These are phyloP conservation scores for Pantala flavescens DNA, from an alignment of 1,140 invertebrate species.

Conservation along the genomic window DNA sequence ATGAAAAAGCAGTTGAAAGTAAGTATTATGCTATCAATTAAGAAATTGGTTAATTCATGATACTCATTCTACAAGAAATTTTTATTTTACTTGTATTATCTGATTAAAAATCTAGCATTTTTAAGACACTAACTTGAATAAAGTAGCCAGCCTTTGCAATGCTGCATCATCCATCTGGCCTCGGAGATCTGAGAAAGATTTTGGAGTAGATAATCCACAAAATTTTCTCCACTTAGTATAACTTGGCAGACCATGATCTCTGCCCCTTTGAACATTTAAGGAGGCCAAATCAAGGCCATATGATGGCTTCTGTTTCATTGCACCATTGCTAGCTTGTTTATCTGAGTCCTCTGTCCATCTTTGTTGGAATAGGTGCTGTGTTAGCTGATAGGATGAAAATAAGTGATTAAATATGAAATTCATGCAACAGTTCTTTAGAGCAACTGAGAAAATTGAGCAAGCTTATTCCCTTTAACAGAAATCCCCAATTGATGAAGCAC, in stretches of 20 bases:
- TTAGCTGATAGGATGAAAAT: conserved; percentile 43
- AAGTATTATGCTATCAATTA: too few relatives aligned
- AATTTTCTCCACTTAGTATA: conserved; percentile 66
- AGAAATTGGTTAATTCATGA: too few relatives aligned
- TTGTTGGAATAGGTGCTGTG: conserved; percentile 60
- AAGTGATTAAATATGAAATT: conserved; percentile 22
- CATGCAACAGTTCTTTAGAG: neutral
- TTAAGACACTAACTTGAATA: conserved; percentile 49
- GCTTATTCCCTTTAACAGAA: too few relatives aligned
- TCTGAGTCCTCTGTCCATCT: neutral
- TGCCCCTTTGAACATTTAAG: conserved; percentile 73
- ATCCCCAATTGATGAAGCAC: too few relatives aligned
- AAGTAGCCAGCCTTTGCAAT: conserved; percentile 45
- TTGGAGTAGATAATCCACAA: conserved; percentile 56
- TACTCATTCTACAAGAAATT: too few relatives aligned
- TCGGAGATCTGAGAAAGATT: conserved; percentile 62
- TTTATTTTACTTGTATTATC: too few relatives aligned
- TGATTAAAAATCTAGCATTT: neutral
- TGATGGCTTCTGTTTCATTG: conserved; percentile 25
- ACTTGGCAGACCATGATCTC: conserved; percentile 76
- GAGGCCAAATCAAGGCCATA: conserved; percentile 76
- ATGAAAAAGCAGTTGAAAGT: too few relatives aligned
- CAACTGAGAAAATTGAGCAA: neutral
- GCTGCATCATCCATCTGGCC: conserved; percentile 48
- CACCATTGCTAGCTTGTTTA: conserved; percentile 12